These are phyloP conservation scores for Podilymbus podiceps DNA, from an alignment of 2,113 vertebrate species.

Conservation along the genomic window DNA sequence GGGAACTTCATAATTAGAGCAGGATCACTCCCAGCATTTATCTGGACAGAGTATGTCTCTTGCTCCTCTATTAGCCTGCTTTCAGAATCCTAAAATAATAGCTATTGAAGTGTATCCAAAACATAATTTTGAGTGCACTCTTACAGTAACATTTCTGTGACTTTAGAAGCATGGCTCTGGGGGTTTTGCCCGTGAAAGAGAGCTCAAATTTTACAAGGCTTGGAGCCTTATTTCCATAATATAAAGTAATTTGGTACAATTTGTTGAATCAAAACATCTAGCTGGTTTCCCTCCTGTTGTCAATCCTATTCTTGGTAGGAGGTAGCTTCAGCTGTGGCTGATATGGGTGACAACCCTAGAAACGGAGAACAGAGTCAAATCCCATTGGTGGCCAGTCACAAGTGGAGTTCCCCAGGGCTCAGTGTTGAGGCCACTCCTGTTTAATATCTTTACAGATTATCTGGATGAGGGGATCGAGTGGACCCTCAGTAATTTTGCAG, in stretches of 20 bases:
- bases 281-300: background rate
- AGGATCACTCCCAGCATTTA: background rate
- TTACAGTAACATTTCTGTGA: background rate
- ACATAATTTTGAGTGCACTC: background rate
- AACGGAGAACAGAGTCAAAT: background rate
- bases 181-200: background rate
- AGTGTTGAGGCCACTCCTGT: too few species aligned
- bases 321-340: background rate
- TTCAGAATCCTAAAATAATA: background rate
- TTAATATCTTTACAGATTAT: too few species aligned
- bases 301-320: background rate
- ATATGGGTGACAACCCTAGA: background rate
- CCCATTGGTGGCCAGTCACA: too few species aligned
- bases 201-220: background rate
- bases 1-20: background rate
- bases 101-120: background rate
- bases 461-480: too few species aligned
- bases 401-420: too few species aligned
- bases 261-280: background rate
- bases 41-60: background rate
- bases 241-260: background rate
- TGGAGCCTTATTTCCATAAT: background rate
- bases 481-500: too few species aligned
- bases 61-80: background rate
- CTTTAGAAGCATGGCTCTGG: background rate